phyloP scores from a whole-genome alignment of 2,113 vertebrate genomes.

The Microcebus lehilahytsara region DNA sequence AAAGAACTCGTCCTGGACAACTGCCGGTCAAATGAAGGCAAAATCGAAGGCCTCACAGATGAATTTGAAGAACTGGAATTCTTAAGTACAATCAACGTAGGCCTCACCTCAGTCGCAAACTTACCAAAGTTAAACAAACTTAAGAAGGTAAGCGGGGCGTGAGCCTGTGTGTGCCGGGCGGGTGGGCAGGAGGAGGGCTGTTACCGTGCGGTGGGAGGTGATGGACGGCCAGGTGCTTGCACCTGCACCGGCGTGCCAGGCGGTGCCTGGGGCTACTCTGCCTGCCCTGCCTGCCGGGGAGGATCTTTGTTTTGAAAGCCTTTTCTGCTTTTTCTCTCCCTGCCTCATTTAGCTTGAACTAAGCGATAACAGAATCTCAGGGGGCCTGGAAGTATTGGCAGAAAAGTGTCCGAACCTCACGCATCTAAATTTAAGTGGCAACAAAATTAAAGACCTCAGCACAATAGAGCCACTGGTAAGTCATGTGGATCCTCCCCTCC shows the following conservation, averaged over 20 bases:
- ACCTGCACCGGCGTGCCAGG: accelerated
- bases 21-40: conserved; percentile 96
- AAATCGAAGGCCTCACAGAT: conserved; percentile 97
- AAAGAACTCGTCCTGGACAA: conserved; percentile 99
- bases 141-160: conserved; percentile 91
- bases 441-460: conserved; percentile 99
- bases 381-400: conserved; percentile 97
- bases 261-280: background rate
- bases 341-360: conserved; percentile 91
- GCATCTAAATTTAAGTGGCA: conserved; percentile 98
- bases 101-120: conserved; percentile 94
- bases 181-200: background rate
- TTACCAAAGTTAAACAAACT: conserved; percentile 99
- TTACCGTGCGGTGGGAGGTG: background rate
- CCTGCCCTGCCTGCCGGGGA: background rate
- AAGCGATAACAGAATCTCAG: conserved; percentile 99
- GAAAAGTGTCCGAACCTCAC: conserved; percentile 98
- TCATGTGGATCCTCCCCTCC: background rate
- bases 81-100: conserved; percentile 98
- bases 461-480: conserved; percentile 99
- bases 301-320: background rate
- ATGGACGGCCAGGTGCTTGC: background rate
- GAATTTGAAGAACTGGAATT: conserved; percentile 98
- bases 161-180: background rate
- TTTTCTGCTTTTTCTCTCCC: conserved; percentile 23